Conservation (phyloP, 2,113 vertebrate species). For the Budorcas taxicolor region DNA sequence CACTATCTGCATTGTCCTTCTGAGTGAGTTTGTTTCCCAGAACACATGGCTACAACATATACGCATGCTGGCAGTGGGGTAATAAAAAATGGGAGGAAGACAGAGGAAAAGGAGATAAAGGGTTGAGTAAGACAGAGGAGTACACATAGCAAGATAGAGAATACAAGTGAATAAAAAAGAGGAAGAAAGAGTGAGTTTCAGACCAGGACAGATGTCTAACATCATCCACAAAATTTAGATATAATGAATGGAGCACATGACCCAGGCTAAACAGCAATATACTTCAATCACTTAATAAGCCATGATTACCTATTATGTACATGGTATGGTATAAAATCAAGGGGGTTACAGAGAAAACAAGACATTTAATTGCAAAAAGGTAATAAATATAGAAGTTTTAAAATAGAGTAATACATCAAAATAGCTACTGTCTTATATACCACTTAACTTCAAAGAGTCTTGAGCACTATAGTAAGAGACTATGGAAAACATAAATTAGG, state of each 20-base stretch:
- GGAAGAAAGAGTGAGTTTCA: neutral
- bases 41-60: neutral
- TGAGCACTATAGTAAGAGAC: neutral
- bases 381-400: neutral
- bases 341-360: neutral
- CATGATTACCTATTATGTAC: neutral
- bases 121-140: neutral
- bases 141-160: neutral
- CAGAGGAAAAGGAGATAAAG: neutral
- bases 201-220: neutral
- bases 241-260: neutral
- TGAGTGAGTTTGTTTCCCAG: too few relatives aligned
- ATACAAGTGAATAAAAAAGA: neutral
- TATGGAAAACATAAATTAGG: neutral
- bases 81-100: neutral
- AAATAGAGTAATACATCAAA: constrained; percentile 3
- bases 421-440: neutral
- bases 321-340: neutral
- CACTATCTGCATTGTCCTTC: too few relatives aligned
- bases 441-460: neutral
- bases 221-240: neutral
- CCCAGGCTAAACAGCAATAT: neutral
- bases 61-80: neutral
- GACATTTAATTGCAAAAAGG: constrained; percentile 2
- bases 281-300: neutral